phyloP scores from a whole-genome alignment of 1,140 invertebrate genomes.

The Drosophila kikkawai region DNA sequence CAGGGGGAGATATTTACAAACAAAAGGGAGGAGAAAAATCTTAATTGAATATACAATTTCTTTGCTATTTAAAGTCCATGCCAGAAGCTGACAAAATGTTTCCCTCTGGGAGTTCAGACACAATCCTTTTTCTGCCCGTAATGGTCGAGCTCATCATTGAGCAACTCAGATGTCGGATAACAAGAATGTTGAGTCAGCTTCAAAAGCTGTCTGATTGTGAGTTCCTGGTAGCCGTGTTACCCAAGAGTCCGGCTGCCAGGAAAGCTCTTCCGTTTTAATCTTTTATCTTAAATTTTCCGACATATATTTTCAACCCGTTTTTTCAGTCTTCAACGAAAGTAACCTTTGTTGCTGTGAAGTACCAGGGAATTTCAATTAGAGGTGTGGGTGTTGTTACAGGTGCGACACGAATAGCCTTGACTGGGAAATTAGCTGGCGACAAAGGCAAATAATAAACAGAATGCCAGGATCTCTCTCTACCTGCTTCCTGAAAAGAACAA shows the following conservation, averaged over 20 bases:
- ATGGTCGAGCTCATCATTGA: conserved; percentile 14
- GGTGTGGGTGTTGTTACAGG: conserved; percentile 37
- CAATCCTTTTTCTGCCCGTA: conserved; percentile 11
- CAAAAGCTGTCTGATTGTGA: background rate
- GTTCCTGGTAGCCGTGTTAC: background rate
- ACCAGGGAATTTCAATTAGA: conserved; percentile 28
- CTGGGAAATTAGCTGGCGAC: conserved; percentile 25
- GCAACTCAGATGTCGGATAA: conserved; percentile 25
- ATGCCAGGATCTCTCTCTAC: background rate
- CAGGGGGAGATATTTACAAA: conserved; percentile 9
- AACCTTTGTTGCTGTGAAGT: background rate
- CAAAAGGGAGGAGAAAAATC: background rate
- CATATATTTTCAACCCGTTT: conserved; percentile 4
- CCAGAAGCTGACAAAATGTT: conserved; percentile 9
- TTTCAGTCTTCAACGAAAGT: background rate
- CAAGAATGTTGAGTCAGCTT: conserved; percentile 20
- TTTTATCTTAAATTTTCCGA: conserved; percentile 4
- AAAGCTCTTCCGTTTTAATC: background rate
- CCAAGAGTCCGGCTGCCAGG: background rate
- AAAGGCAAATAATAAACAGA: conserved; percentile 36
- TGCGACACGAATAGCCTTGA: conserved; percentile 14
- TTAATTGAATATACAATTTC: conserved; percentile 16
- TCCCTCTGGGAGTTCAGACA: background rate
- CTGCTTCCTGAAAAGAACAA: background rate
- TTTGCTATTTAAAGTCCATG: background rate